These are phyloP conservation scores for Cheiracanthium punctorium DNA, from an alignment of 2,888 invertebrate species.

Conservation along the genomic window DNA sequence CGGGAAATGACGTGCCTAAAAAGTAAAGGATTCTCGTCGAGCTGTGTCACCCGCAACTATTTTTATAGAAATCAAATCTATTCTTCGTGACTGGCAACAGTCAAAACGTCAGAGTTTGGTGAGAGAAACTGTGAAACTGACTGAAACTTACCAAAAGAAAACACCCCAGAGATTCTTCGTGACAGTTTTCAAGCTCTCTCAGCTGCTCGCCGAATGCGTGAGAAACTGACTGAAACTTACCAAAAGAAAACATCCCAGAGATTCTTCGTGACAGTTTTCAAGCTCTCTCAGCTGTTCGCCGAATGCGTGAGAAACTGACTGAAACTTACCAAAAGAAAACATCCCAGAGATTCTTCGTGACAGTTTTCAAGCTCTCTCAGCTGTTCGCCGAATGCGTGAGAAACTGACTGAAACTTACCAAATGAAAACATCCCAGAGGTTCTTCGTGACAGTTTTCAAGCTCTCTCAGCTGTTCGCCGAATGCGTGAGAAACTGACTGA, in stretches of 20 bases:
- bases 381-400: too few relatives aligned
- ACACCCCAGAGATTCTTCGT: slow-evolving; percentile 67
- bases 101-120: too few relatives aligned
- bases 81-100: too few relatives aligned
- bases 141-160: slow-evolving; percentile 71
- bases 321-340: too few relatives aligned
- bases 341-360: too few relatives aligned
- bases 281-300: slow-evolving; percentile 70
- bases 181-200: slow-evolving; percentile 69
- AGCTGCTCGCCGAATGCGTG: slow-evolving; percentile 70
- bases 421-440: slow-evolving; percentile 70
- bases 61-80: too few relatives aligned
- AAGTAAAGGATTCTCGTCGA: too few relatives aligned
- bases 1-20: too few relatives aligned
- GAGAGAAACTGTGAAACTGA: too few relatives aligned
- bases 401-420: too few relatives aligned
- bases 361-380: too few relatives aligned
- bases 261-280: slow-evolving; percentile 66
- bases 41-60: too few relatives aligned
- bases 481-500: slow-evolving; percentile 68
- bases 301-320: slow-evolving; percentile 71
- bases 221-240: slow-evolving; percentile 72
- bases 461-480: slow-evolving; percentile 69
- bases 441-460: slow-evolving; percentile 67
- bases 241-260: slow-evolving; percentile 70